Percentiles rank a stretch among this genome's conserved stretches.
Evolutionary conservation across 2,797 vertebrate genomes (phyloP).

Genomic region (Danio kyathit): DNA sequence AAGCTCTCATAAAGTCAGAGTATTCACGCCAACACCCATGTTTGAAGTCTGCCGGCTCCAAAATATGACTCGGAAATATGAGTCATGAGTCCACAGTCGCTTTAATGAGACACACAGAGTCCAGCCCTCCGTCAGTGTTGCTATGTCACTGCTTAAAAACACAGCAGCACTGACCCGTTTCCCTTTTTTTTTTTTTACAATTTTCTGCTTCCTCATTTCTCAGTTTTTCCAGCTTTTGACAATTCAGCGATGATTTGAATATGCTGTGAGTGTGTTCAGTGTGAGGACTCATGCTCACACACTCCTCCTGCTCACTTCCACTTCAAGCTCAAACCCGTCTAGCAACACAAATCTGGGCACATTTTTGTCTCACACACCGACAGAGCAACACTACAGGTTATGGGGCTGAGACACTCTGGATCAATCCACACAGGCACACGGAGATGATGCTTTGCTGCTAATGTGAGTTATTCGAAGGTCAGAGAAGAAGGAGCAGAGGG

Average conservation of each 20-base stretch:
- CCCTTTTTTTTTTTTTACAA: not conserved
- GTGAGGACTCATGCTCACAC: not conserved
- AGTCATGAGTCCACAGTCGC: not conserved
- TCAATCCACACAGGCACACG: not conserved
- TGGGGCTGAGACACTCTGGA: not conserved
- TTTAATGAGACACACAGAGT: conserved; percentile 1
- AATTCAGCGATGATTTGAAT: not conserved
- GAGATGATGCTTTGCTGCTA: not conserved
- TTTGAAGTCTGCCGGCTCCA: not conserved
- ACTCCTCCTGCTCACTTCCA: conserved; percentile 11
- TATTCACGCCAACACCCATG: not conserved
- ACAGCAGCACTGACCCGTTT: not conserved
- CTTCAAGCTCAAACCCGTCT: conserved; percentile 32
- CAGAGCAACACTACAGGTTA: not conserved
- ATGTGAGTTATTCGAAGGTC: not conserved
- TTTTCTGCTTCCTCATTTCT: conserved; percentile 18
- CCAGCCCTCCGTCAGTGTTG: not conserved
- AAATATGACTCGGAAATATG: conserved; percentile 1
- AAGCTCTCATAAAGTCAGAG: not conserved
- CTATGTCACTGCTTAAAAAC: not conserved
- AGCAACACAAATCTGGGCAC: conserved; percentile 31
- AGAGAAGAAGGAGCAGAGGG: not conserved
- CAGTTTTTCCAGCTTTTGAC: not conserved
- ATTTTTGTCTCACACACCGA: conserved; percentile 3
- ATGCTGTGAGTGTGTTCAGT: not conserved